Evolutionary conservation across 1,140 invertebrate species (phyloP).

Genomic region (Saccostrea cuccullata): DNA sequence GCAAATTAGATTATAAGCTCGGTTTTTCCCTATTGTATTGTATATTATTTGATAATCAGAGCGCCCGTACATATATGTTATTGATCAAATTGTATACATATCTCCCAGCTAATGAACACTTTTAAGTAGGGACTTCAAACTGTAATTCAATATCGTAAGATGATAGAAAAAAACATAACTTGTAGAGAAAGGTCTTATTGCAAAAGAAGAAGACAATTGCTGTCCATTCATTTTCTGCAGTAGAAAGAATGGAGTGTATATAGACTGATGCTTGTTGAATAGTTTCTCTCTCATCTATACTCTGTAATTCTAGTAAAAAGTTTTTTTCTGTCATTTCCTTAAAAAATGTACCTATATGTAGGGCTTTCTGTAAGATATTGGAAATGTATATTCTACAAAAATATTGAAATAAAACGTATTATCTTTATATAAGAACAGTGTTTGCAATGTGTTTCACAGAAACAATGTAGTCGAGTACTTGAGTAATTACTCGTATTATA

Average conservation of each 20-base stretch:
- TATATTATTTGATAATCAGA: neutral
- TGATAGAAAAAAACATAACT: neutral
- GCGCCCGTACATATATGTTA: neutral
- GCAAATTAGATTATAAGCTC: slow-evolving; percentile 19
- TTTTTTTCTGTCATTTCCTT: too few relatives aligned
- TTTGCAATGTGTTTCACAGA: too few relatives aligned
- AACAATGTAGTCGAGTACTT: too few relatives aligned
- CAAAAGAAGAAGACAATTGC: neutral
- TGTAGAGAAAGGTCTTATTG: neutral
- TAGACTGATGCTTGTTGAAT: neutral
- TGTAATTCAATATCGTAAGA: neutral
- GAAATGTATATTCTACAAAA: too few relatives aligned
- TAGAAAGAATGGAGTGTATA: neutral
- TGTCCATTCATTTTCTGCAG: neutral
- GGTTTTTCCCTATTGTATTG: slow-evolving; percentile 13
- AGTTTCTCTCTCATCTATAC: too few relatives aligned
- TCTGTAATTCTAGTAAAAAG: too few relatives aligned
- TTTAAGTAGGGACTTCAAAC: neutral
- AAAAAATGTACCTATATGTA: too few relatives aligned
- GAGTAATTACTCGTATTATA: too few relatives aligned
- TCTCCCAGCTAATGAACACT: neutral
- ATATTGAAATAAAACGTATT: too few relatives aligned
- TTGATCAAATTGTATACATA: neutral
- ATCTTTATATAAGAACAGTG: too few relatives aligned
- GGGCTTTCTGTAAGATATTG: too few relatives aligned